Evolutionary conservation across 2,113 vertebrate genomes (phyloP), one percentile per base, ranked within the genome.

Genomic region (Stigmatopora argus): DNA sequence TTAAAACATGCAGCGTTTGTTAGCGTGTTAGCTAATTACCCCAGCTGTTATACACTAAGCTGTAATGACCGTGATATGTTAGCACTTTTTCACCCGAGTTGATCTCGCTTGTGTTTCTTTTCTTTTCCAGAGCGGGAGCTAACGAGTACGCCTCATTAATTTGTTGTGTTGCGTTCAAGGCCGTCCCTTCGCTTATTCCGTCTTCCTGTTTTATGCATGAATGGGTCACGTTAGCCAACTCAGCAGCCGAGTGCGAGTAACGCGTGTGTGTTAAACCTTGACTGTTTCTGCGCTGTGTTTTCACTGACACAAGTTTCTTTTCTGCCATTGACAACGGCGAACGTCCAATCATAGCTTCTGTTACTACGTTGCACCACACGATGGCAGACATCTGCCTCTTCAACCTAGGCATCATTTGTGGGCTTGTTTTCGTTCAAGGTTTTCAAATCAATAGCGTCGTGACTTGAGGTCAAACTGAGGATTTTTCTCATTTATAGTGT

Each of bases 171-270:
- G 55, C 63, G 56, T 74, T 51, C 18, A 48, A 84, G 74, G 78
- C 57, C 70, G 66, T 77, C 56, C 1, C 68, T 59, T 71, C 66
- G 64, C 67, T 66, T 21, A 73, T 47, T 66, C 59, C 56, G 44
- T 47, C 47, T 73, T 67, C 77, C 77, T 74, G 72, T 71, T 86
- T 77, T 84, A 83, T 81, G 86, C 88, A 85, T 88, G 78, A 73
- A 73, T 79, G 86, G 79, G 82, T 86, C 81, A 78, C 74, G 87
- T 88, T 83, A 81, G 68, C 73, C 73, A 67, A 74, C 80, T 83
- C 82, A 75, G 67, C 66, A 78, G 75, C 45, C 5, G 68, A 66
- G 84, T 82, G 82, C 78, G 81, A 85, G 76, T 70, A 72, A 80
- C 72, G 19, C 44, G 64, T 73, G 66, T 72, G 60, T 74, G 71